Base-by-base conservation (phyloP, 2,888 invertebrate genomes). In the Volucella zonaria region DNA sequence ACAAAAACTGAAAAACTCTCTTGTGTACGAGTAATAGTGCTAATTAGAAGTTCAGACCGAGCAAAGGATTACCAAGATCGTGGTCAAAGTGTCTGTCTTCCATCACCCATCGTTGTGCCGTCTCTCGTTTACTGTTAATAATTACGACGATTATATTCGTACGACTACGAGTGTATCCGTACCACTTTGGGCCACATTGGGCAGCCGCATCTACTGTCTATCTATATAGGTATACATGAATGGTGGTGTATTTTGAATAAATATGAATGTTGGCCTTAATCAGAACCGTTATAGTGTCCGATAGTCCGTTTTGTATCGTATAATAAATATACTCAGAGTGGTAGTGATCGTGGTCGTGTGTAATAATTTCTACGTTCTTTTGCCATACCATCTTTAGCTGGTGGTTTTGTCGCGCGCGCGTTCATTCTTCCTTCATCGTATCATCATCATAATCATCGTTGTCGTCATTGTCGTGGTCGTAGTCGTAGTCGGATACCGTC, bases 271-370 rank as follows among this genome's bases (percentile, higher is more conserved):
- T 91, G 91, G 90, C 91, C 90, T 91, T 90, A 91, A 90, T 91
- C 90, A 89, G 90, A 91, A 91, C 91, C 91, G 91, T 91, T 91
- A 91, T 90, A 81, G 85, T 85, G 85, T 85, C 85, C 85, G 81
- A 86, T 78, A 74, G 77, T 82, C 86, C 82, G 82, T 82, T 86
- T 82, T 82, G 86, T 86, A 74, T 82, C 78, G 86, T 86, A 74
- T 82, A 74, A 77, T 86, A 82, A 86, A 78, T 82, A 31, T 31
- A 79, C 79, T 31, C 77, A 43, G 75, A 58, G 61, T 23, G 62
- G 40, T 43, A 15, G 68, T 68, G 67, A 52, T 68, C 51, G 67
- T 78, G 59, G 68, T 71, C 59, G 81, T 82, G 71, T 82, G 68
- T 77, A 77, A 77, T 77, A 82, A 61, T 86, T 79, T 82, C 74